Evolutionary conservation across 2,888 invertebrate genomes (phyloP).

Genomic region (Ophraella communa): DNA sequence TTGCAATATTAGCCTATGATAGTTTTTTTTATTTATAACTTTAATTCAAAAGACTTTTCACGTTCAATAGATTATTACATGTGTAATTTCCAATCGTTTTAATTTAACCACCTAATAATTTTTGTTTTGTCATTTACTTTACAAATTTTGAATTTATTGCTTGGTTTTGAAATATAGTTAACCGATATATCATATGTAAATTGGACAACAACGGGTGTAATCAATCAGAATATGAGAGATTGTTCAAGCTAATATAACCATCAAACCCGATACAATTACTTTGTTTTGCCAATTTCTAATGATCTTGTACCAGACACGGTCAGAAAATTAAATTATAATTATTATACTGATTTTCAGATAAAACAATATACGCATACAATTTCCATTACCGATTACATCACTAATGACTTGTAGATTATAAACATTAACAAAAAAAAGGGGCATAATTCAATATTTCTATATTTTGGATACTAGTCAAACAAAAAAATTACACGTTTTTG

Average conservation of each 20-base stretch:
- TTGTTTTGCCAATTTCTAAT: neutral
- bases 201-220: slow-evolving; percentile 1
- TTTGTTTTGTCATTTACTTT: neutral
- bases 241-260: neutral
- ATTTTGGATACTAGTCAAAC: too few species aligned
- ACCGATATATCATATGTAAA: neutral
- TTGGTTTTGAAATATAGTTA: neutral
- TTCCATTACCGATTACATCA: neutral
- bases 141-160: neutral
- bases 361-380: neutral
- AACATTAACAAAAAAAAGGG: too few species aligned
- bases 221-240: neutral
- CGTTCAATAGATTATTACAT: neutral
- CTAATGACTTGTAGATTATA: too few species aligned
- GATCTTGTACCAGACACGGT: neutral
- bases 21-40: neutral
- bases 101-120: neutral
- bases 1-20: too few species aligned
- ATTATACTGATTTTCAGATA: neutral
- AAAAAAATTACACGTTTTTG: too few species aligned
- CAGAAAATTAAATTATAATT: neutral
- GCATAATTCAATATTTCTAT: too few species aligned
- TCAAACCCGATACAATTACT: neutral
- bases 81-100: neutral
- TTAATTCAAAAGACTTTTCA: neutral